Conservation (phyloP, 1,140 invertebrate genomes). For the Trichonephila clavata region DNA sequence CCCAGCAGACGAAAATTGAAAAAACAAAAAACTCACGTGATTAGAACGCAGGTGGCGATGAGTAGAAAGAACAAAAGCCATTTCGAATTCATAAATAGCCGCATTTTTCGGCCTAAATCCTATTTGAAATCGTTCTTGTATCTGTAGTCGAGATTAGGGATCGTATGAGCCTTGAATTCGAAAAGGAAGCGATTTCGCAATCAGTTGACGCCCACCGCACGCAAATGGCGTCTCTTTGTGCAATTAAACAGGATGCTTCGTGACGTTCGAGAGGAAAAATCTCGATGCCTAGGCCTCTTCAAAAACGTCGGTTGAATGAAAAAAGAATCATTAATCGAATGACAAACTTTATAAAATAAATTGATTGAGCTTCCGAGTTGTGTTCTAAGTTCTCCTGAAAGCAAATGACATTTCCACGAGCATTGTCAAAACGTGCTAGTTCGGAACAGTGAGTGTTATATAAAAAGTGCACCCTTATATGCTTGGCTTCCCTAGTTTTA, state of each 20-base stretch:
- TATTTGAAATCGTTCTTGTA: neutral
- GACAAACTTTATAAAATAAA: neutral
- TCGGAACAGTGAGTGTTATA: neutral
- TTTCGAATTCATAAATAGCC: neutral
- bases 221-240: neutral
- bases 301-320: neutral
- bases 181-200: constrained; percentile 39
- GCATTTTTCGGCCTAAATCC: neutral
- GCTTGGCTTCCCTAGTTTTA: neutral
- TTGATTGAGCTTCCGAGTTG: neutral
- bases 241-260: constrained; percentile 28
- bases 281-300: neutral
- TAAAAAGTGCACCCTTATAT: neutral
- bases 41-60: constrained; percentile 17
- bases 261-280: constrained; percentile 21
- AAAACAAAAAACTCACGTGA: constrained; percentile 26
- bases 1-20: too few relatives aligned
- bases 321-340: neutral
- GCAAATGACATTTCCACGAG: neutral
- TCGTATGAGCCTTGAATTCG: constrained; percentile 18
- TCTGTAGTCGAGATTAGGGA: neutral
- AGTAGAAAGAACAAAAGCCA: constrained; percentile 27
- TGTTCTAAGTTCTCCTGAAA: neutral
- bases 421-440: neutral
- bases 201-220: constrained; percentile 33